Base-by-base conservation (phyloP, 2,113 vertebrate genomes). In the Sebastes schlegelii region DNA sequence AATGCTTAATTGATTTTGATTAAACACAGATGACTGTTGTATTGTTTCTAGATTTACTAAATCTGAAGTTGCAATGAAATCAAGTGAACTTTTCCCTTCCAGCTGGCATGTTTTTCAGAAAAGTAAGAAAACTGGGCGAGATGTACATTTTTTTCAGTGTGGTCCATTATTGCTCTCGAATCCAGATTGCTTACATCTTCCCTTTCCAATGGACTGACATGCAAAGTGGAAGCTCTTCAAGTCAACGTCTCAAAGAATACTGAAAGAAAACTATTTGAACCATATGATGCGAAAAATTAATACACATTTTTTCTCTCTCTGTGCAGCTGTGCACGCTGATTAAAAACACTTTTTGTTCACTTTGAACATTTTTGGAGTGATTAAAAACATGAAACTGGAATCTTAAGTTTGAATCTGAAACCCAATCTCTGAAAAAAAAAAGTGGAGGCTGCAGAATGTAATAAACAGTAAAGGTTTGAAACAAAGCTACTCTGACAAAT, bases 401-500 rank as follows among this genome's bases (percentile, higher is more conserved):
- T 86, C 84, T 89, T 51, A 69, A 74, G 82, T 84, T 83, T 86
- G 65, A 91, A 79, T 90, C 74, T 79, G 80, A 91, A 91, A 89
- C 87, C 34, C 62, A 73, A 88, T 84, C 80, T 86, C 84, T 79
- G 66, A 40, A 67, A 49, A 83, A 92, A 65, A 67, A 73, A 57
- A 40, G 70, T 57, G 57, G 54, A 77, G 82, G 82, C 88, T 84
- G 83, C 80, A 85, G 90, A 94, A 91, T 93, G 88, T 94, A 94
- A 94, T 93, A 94, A 95, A 94, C 91, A 92, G 86, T 83, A 86
- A 91, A 90, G 89, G 86, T 91, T 91, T 91, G 89, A 92, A 93
- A 93, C 87, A 86, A 94, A 91, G 88, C 93, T 91, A 91, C 90
- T 91, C 88, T 93, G 92, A 94, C 93, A 94, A 95, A 95, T 95